phyloP scores from a whole-genome alignment of 1,140 invertebrate genomes.

The Hylaeus anthracinus region DNA sequence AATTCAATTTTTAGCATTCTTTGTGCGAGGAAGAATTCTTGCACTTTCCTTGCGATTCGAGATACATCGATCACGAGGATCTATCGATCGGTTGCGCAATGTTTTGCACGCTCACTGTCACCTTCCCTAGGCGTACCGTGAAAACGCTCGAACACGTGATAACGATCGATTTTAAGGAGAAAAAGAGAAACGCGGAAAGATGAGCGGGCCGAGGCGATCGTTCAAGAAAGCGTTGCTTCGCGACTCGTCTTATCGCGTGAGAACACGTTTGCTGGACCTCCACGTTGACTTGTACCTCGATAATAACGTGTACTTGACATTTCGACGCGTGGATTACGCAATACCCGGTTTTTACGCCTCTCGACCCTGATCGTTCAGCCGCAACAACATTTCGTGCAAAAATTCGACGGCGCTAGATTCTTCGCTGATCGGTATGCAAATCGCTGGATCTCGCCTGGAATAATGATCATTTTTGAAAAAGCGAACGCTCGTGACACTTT shows the following conservation, averaged over 20 bases:
- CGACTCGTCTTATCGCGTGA: neutral
- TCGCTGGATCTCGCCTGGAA: neutral
- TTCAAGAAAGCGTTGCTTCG: constrained; percentile 32
- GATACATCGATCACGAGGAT: neutral
- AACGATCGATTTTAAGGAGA: constrained; percentile 54
- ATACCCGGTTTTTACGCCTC: neutral
- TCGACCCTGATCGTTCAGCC: neutral
- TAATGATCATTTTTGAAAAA: constrained; percentile 6
- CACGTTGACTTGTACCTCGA: neutral
- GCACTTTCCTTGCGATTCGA: no score
- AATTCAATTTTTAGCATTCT: no score
- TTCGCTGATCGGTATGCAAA: no score
- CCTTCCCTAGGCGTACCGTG: constrained; percentile 26
- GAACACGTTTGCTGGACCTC: neutral
- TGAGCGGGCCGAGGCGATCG: constrained; percentile 19
- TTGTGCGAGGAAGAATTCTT: no score
- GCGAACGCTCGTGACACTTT: constrained; percentile 6
- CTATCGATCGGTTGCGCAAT: constrained; percentile 34
- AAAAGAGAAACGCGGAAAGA: constrained; percentile 61
- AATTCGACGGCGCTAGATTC: neutral
- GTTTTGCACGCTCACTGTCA: constrained; percentile 1
- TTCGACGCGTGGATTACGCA: constrained; percentile 11
- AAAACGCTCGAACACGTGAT: constrained; percentile 10
- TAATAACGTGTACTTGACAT: constrained; percentile 5
- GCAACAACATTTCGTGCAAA: neutral